Evolutionary conservation across 1,140 invertebrate genomes (phyloP).

Genomic region (Polyergus mexicanus): DNA sequence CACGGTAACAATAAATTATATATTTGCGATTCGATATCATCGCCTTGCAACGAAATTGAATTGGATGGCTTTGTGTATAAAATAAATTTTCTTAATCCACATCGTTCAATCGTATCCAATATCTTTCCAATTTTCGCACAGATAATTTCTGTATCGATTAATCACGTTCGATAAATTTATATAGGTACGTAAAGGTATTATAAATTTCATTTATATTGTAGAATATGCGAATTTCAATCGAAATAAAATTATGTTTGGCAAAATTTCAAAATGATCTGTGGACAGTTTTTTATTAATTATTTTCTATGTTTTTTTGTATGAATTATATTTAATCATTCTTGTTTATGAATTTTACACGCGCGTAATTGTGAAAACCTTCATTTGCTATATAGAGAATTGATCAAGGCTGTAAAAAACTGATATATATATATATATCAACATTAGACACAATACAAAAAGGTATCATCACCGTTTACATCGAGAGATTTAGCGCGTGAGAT

Average conservation of each 20-base stretch:
- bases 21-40: not conserved
- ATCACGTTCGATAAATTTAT: not conserved
- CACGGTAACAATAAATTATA: not conserved
- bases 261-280: no score
- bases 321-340: no score
- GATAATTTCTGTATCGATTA: not conserved
- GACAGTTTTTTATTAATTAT: no score
- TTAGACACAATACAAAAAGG: constrained; percentile 29
- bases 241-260: not conserved
- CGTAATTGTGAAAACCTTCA: constrained; percentile 16
- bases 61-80: not conserved
- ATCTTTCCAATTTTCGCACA: not conserved
- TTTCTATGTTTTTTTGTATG: no score
- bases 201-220: not conserved
- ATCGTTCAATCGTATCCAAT: not conserved
- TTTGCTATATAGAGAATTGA: not conserved
- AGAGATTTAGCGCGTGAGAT: not conserved
- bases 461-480: constrained; percentile 22
- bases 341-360: constrained; percentile 25
- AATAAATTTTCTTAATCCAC: not conserved
- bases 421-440: not conserved
- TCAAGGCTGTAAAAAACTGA: not conserved
- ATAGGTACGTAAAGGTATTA: not conserved
- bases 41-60: not conserved
- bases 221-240: not conserved